Evolutionary conservation across 30 jellyfish, hydroid and myxozoan species (phyloP).

Genomic region (Clytia hemisphaerica): DNA sequence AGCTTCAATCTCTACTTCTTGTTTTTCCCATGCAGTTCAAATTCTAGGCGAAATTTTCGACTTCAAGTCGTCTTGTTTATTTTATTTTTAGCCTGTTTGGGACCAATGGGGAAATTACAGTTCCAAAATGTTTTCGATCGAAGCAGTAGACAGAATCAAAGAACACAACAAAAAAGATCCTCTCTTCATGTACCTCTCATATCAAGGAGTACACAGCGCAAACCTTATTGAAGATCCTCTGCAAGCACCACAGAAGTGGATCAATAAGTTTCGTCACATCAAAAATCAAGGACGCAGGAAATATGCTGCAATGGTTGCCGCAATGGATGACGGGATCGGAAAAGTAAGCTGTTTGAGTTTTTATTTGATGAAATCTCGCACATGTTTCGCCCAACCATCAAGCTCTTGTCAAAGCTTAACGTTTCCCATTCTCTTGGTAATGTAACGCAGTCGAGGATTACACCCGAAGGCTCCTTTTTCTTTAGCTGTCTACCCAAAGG

Average conservation of each 20-base stretch:
- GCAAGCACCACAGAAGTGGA: slow-evolving; percentile 40
- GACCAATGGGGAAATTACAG: slow-evolving; percentile 41
- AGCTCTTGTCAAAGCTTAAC: too few species aligned
- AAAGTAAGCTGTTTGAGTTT: slow-evolving; percentile 17
- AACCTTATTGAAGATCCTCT: slow-evolving; percentile 32
- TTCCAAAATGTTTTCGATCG: slow-evolving; percentile 7
- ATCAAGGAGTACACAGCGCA: slow-evolving; percentile 42
- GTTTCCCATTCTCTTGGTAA: too few species aligned
- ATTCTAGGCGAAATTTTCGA: too few species aligned
- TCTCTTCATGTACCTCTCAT: slow-evolving; percentile 26
- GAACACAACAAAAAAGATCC: slow-evolving; percentile 11
- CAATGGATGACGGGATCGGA: slow-evolving; percentile 35
- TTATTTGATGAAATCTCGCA: too few species aligned
- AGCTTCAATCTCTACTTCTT: too few species aligned
- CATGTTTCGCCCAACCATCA: too few species aligned
- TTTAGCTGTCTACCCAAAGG: too few species aligned
- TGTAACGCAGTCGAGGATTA: too few species aligned
- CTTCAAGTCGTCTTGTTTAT: too few species aligned
- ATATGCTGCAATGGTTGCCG: slow-evolving; percentile 41
- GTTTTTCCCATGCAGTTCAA: too few species aligned
- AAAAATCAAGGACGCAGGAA: slow-evolving; percentile 24
- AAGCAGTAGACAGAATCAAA: slow-evolving; percentile 25
- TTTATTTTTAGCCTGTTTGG: slow-evolving; percentile 20
- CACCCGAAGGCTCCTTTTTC: too few species aligned
- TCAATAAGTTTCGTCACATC: slow-evolving; percentile 10